Base-by-base conservation (phyloP, 2,797 vertebrate genomes). In the Graptemys geographica region DNA sequence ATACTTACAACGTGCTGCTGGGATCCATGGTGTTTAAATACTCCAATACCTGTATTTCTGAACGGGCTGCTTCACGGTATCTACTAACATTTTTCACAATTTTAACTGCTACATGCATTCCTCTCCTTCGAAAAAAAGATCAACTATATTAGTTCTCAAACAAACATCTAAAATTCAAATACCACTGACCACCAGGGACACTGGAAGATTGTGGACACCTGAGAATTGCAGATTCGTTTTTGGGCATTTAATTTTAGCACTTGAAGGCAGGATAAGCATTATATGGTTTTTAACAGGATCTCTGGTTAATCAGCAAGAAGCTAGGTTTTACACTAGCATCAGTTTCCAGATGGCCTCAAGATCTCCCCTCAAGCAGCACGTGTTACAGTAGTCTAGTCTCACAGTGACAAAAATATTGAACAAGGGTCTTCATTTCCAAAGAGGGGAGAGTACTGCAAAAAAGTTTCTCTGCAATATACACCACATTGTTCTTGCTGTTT, bases 61-160 rank as follows among this genome's bases (percentile, higher is more conserved):
- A 99, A 97, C 99, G 98, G 65, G 99, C 99, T 92, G 99, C 99
- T 96, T 99, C 99, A 59, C 99, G 99, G 97, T 99, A 99, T 96
- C 99, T 99, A 97, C 99, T 99, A 97, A 99, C 98, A 97, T 99
- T 99, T 99, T 99, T 99, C 97, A 99, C 99, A 89, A 99, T 99
- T 99, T 99, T 99, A 98, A 99, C 98, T 95, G 99, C 99, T 90
- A 99, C 98, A 91, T 98, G 99, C 95, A 98, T 98, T 97, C 98
- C 98, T 92, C 98, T 98, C 98, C 99, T 99, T 97, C 74, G 97
- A 95, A 94, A 97, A 23, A 96, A 96, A 97, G 80, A 80, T 80
- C 72, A 88, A 79, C 12, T 18, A 25, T 33, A 86, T 56, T 52
- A 16, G 41, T 62, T 92, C 11, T 7, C 79, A 91, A 96, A 86